A percentile compares a stretch with the other conserved stretches of the same genome.
Evolutionary conservation across 2,888 invertebrate species (phyloP).

Genomic region (Thereva unica): DNA sequence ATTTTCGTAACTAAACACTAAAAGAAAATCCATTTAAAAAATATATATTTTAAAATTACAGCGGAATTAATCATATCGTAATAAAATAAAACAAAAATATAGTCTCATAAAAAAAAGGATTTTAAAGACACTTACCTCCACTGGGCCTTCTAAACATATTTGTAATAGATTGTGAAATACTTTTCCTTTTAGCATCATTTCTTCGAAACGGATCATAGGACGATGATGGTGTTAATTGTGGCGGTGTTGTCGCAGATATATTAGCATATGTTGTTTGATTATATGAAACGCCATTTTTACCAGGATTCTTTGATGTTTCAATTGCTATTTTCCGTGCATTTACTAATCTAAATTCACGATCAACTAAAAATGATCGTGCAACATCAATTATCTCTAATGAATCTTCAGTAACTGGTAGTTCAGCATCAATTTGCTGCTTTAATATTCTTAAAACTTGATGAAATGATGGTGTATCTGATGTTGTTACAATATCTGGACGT

Average conservation of each 20-base stretch:
- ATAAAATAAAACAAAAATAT: not conserved
- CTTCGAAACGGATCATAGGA: slow-evolving; percentile 64
- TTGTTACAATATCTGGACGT: slow-evolving; percentile 81
- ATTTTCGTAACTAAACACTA: too few species aligned
- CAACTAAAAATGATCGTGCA: slow-evolving; percentile 77
- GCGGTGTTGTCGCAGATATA: slow-evolving; percentile 54
- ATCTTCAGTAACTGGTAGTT: slow-evolving; percentile 63
- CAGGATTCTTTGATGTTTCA: slow-evolving; percentile 53
- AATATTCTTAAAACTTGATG: slow-evolving; percentile 84
- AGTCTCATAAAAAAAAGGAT: not conserved
- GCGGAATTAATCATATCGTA: not conserved
- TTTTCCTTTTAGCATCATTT: slow-evolving; percentile 73
- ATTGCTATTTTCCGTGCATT: slow-evolving; percentile 69
- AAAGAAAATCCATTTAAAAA: slow-evolving; percentile 3
- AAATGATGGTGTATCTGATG: slow-evolving; percentile 88
- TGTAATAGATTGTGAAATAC: slow-evolving; percentile 74
- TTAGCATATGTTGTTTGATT: slow-evolving; percentile 51
- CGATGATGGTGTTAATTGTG: slow-evolving; percentile 55
- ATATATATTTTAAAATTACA: slow-evolving; percentile 6
- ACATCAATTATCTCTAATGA: slow-evolving; percentile 70
- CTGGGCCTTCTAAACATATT: slow-evolving; percentile 72
- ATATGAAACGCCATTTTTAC: slow-evolving; percentile 47
- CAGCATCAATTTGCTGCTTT: slow-evolving; percentile 85
- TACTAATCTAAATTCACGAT: slow-evolving; percentile 75
- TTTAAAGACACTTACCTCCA: slow-evolving; percentile 36